phyloP scores from a whole-genome alignment of 2,888 invertebrate species.

The Oscheius onirici region DNA sequence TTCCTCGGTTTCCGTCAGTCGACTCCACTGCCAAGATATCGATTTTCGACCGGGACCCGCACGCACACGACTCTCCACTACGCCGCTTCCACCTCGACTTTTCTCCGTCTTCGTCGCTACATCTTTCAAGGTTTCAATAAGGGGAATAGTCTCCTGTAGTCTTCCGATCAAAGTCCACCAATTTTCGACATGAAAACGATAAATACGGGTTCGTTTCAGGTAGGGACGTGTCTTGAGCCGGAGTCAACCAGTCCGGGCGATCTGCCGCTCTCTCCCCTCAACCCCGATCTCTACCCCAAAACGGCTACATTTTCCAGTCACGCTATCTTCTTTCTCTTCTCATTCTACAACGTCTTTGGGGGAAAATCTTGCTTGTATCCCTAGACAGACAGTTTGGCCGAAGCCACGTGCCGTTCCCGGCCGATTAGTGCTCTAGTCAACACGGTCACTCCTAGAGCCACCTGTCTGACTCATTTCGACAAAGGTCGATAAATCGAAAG shows the following conservation, averaged over 20 bases:
- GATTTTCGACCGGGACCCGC: slow-evolving; percentile 24
- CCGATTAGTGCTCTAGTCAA: background rate
- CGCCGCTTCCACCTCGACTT: background rate
- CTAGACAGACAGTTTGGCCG: background rate
- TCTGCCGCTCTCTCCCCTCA: too few species aligned
- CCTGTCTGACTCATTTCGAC: background rate
- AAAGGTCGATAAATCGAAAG: too few species aligned
- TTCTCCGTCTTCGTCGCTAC: too few species aligned
- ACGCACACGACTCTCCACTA: slow-evolving; percentile 12
- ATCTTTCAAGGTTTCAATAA: too few species aligned
- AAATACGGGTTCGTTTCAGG: too few species aligned
- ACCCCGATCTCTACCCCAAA: too few species aligned
- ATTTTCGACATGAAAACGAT: too few species aligned
- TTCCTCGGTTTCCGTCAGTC: too few species aligned
- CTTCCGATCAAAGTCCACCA: too few species aligned
- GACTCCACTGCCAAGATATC: slow-evolving; percentile 19
- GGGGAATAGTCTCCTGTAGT: too few species aligned
- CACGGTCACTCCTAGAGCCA: background rate
- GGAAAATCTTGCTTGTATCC: background rate
- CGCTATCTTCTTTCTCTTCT: background rate
- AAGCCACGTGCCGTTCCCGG: slow-evolving; percentile 1
- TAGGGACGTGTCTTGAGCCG: too few species aligned
- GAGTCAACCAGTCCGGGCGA: too few species aligned
- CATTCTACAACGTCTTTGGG: background rate
- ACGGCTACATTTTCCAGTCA: background rate